Base-by-base conservation (phyloP, 2,888 invertebrate genomes). In the Caradrina clavipalpis region DNA sequence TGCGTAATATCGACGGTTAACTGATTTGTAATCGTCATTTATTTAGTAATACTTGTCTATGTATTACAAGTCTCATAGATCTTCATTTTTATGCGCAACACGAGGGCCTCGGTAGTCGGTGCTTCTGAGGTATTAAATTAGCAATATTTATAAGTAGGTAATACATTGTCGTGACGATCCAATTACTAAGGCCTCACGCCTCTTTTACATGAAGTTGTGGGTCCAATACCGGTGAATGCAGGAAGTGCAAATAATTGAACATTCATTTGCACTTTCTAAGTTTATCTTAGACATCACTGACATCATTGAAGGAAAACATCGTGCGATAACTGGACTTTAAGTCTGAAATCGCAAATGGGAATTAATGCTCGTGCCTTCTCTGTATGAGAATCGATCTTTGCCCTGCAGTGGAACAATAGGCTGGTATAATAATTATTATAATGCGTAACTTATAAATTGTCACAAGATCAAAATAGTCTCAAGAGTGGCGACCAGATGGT, bases 401-500 rank as follows among this genome's bases (percentile, higher is more conserved):
- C 4, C 26, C 4, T 26, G 26, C 26, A 26, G 26, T 26, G 26
- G 26, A 26, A 26, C 4, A 26, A 26, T 26, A 26, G 26, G 26
- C 45, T 17, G 11, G 42, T 42, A 2, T 15, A 1, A 8, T 35
- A 1, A 8, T 35, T 35, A 8, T 6, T 35, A 8, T 42, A 42
- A 7, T 42, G 1, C 13, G 42, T 17, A 45, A 1, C 15, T 17
- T 15, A 17, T 17, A 45, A 45, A 61, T 54, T 54, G 21, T 62
- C 21, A 63, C 21, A 72, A 55, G 2, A 49, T 42, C 39, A 8
- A 2, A 22, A 2, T 42, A 10, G 6, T 49, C 11, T 8, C 3
- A 50, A 31, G 31, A 63, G n/a, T 72, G 63, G 64, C 17, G n/a
- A 45, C 31, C 70, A 70, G 31, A 70, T 70, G 70, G 31, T 13